A percentile compares a stretch with the other conserved stretches of the same genome.
Evolutionary conservation across 2,888 invertebrate genomes (phyloP).

Genomic region (Diabrotica balteata): DNA sequence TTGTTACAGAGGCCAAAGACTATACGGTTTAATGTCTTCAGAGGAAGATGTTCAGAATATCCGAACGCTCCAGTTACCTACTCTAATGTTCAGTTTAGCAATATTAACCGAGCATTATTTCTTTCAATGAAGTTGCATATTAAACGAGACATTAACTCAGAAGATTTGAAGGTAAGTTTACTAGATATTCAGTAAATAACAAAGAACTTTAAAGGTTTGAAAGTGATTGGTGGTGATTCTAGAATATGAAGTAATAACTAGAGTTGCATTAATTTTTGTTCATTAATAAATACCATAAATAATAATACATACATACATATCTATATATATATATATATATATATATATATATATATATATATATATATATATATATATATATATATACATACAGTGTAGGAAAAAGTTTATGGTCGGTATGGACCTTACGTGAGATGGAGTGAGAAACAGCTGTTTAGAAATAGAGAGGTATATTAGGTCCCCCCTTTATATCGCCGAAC

Average conservation of each 20-base stretch:
- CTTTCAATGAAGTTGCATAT: conserved; percentile 39
- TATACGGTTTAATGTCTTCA: conserved; percentile 41
- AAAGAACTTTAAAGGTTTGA: not conserved
- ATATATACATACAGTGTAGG: too few relatives aligned
- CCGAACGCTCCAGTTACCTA: conserved; percentile 36
- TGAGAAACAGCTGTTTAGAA: too few relatives aligned
- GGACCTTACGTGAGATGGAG: too few relatives aligned
- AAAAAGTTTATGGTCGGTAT: too few relatives aligned
- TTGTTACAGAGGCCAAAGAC: conserved; percentile 41
- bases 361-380: too few relatives aligned
- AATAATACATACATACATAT: not conserved
- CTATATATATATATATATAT: too few relatives aligned
- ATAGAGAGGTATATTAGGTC: too few relatives aligned
- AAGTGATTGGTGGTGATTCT: not conserved
- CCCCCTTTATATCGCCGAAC: too few relatives aligned
- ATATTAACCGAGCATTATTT: conserved; percentile 37
- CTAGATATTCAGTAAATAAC: not conserved
- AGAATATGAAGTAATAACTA: not conserved
- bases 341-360: too few relatives aligned
- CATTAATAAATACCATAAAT: not conserved
- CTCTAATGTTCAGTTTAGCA: conserved; percentile 37
- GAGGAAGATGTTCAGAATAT: conserved; percentile 40
- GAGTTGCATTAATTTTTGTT: not conserved
- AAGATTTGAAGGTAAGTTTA: conserved; percentile 37
- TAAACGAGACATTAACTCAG: conserved; percentile 23